These are phyloP conservation scores for Zaprionus capensis DNA, from an alignment of 1,140 invertebrate species.

Conservation along the genomic window DNA sequence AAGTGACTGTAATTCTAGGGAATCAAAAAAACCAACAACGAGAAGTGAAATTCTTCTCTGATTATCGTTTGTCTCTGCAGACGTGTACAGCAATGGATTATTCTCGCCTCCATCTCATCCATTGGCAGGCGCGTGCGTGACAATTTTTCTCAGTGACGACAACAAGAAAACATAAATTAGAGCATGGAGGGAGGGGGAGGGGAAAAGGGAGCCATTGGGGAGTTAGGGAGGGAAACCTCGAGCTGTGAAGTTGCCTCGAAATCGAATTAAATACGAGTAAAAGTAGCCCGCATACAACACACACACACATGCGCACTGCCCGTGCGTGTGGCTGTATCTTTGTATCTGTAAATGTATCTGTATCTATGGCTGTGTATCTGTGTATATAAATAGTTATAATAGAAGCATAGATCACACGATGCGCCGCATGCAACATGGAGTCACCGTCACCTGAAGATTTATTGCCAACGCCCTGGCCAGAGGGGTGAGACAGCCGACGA, in stretches of 20 bases:
- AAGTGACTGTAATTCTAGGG: constrained; percentile 36
- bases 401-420: constrained; percentile 82
- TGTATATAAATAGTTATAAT: constrained; percentile 73
- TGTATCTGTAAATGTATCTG: constrained; percentile 22
- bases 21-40: constrained; percentile 27
- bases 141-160: constrained; percentile 58
- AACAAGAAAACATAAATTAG: constrained; percentile 75
- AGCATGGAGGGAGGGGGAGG: constrained; percentile 14
- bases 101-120: constrained; percentile 10
- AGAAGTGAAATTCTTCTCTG: constrained; percentile 21
- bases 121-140: constrained; percentile 61
- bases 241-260: constrained; percentile 39
- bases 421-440: constrained; percentile 80
- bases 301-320: constrained; percentile 38
- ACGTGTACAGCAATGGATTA: constrained; percentile 42
- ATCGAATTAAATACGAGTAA: constrained; percentile 76
- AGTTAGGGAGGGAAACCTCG: background rate
- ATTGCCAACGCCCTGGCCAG: constrained; percentile 59
- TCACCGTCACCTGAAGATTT: constrained; percentile 76
- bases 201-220: constrained; percentile 18
- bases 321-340: constrained; percentile 16
- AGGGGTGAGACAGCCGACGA: constrained; percentile 50
- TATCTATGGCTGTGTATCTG: constrained; percentile 29
- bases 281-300: constrained; percentile 30
- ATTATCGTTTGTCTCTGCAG: constrained; percentile 30